Evolutionary conservation across 2,888 invertebrate genomes (phyloP).

Genomic region (Apocheima hispidaria): DNA sequence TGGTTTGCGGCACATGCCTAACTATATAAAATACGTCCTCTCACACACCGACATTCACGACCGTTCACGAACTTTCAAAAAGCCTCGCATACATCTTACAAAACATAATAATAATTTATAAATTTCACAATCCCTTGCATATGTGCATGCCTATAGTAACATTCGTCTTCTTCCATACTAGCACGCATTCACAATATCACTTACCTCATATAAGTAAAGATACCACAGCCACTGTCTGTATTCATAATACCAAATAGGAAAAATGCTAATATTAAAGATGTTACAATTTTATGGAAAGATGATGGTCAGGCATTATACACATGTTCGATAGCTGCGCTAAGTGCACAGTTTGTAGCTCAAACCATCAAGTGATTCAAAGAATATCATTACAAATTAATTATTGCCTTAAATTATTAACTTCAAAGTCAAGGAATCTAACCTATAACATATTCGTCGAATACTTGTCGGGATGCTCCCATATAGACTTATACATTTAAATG

Average conservation of each 20-base stretch:
- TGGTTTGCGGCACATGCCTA: conserved; percentile 76
- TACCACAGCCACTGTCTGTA: conserved; percentile 87
- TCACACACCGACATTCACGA: conserved; percentile 57
- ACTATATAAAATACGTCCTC: conserved; percentile 77
- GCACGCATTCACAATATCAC: conserved; percentile 71
- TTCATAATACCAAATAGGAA: conserved; percentile 86
- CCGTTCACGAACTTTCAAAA: conserved; percentile 62
- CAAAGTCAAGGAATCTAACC: conserved; percentile 18
- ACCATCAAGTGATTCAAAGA: conserved; percentile 35
- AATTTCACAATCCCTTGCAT: conserved; percentile 85
- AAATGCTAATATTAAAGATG: conserved; percentile 76
- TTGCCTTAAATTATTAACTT: conserved; percentile 35
- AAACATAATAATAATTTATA: conserved; percentile 82
- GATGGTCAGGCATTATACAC: conserved; percentile 74
- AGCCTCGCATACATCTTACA: conserved; percentile 75
- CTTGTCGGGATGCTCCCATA: conserved; percentile 8
- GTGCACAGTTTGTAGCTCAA: conserved; percentile 70
- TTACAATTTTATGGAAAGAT: conserved; percentile 77
- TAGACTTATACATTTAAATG: neutral
- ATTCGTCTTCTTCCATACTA: conserved; percentile 74
- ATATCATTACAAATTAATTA: conserved; percentile 35
- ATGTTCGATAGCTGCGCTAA: conserved; percentile 71
- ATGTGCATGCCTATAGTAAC: conserved; percentile 85
- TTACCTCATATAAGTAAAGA: conserved; percentile 83
- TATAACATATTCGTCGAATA: conserved; percentile 10